phyloP scores from a whole-genome alignment of 2,888 invertebrate species.

The Lordiphosa fenestrarum region DNA sequence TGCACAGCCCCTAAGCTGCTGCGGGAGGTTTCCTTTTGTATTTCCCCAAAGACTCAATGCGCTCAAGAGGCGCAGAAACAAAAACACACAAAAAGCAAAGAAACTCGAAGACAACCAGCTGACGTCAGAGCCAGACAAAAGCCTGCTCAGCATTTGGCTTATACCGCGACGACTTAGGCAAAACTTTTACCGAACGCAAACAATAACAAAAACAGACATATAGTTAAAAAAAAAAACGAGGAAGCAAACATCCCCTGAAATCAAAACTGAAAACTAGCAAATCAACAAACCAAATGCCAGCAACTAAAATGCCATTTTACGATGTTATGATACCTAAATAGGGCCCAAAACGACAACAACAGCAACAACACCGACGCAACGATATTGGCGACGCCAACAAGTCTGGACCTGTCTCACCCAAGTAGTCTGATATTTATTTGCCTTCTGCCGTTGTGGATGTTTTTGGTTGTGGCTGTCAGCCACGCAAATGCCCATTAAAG shows the following conservation, averaged over 20 bases:
- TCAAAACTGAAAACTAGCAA: conserved; percentile 57
- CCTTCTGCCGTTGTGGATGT: conserved; percentile 8
- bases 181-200: conserved; percentile 37
- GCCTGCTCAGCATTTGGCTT: conserved; percentile 24
- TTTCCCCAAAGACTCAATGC: conserved; percentile 51
- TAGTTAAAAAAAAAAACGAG: conserved; percentile 25
- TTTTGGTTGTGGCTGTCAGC: conserved; percentile 20
- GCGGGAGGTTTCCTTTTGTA: conserved; percentile 20
- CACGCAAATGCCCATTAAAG: conserved; percentile 31
- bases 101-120: conserved; percentile 27
- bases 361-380: conserved; percentile 9
- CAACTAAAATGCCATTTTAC: conserved; percentile 52
- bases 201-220: conserved; percentile 18
- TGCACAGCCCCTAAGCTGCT: conserved; percentile 22
- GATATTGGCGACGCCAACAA: conserved; percentile 62
- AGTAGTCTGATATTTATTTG: conserved; percentile 33
- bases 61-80: conserved; percentile 16
- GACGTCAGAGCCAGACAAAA: conserved; percentile 55
- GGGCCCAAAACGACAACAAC: conserved; percentile 28
- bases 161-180: conserved; percentile 43
- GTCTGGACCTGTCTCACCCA: conserved; percentile 60
- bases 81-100: too few species aligned
- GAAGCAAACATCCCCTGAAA: conserved; percentile 40
- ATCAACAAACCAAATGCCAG: conserved; percentile 3
- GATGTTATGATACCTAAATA: conserved; percentile 54